Evolutionary conservation across 2,888 invertebrate genomes (phyloP).

Genomic region (Pherbina coryleti): DNA sequence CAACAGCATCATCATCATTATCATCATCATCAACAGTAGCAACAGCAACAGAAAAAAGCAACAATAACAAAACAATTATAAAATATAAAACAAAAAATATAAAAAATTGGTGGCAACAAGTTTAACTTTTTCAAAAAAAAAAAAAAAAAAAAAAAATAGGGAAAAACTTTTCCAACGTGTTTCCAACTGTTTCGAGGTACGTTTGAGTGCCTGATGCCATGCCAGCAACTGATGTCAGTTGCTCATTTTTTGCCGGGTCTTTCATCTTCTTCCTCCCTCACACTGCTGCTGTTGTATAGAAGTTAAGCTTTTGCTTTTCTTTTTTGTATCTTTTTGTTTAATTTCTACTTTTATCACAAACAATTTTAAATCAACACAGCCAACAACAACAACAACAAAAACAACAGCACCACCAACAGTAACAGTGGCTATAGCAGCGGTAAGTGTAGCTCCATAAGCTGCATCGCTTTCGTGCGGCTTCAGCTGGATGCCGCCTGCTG

Average conservation of each 20-base stretch:
- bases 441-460: neutral
- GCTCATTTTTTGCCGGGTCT: slow-evolving; percentile 21
- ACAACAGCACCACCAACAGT: neutral
- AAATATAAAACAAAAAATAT: neutral
- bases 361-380: neutral
- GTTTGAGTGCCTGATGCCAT: slow-evolving; percentile 43
- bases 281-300: neutral
- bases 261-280: slow-evolving; percentile 33
- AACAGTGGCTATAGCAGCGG: neutral
- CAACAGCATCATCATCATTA: slow-evolving; percentile 44
- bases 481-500: too few relatives aligned
- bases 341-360: neutral
- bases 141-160: too few relatives aligned
- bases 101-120: neutral
- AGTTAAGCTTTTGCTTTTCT: slow-evolving; percentile 11
- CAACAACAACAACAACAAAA: slow-evolving; percentile 1
- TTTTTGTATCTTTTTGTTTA: neutral
- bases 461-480: neutral
- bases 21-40: slow-evolving; percentile 39
- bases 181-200: slow-evolving; percentile 11
- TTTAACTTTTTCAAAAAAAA: neutral
- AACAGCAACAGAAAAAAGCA: slow-evolving; percentile 33
- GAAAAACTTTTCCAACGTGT: slow-evolving; percentile 52
- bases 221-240: slow-evolving; percentile 34
- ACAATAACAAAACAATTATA: slow-evolving; percentile 11